A percentile compares a stretch with the other conserved stretches of the same genome.
phyloP scores from a whole-genome alignment of 2,888 invertebrate species.

The Panopea generosa region DNA sequence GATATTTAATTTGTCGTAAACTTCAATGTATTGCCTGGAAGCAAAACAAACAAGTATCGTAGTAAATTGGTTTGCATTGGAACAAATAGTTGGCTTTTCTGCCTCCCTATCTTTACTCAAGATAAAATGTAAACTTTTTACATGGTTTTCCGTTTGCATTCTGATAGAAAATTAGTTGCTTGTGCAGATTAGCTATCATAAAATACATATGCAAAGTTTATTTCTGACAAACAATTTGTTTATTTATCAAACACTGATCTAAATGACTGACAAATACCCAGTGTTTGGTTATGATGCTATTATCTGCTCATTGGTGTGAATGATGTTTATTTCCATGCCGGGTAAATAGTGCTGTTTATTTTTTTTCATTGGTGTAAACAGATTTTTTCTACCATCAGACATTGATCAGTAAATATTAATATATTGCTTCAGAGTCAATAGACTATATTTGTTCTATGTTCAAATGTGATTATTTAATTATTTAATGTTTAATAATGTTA shows the following conservation, averaged over 20 bases:
- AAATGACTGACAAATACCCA: no score
- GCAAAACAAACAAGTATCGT: constrained; percentile 44
- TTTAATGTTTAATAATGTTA: no score
- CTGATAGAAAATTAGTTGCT: constrained; percentile 45
- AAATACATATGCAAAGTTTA: constrained; percentile 57
- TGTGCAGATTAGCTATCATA: constrained; percentile 42
- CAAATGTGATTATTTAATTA: no score
- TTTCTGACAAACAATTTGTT: constrained; percentile 53
- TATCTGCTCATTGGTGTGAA: no score
- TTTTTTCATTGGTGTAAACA: no score
- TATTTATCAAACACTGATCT: constrained; percentile 49
- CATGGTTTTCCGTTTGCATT: constrained; percentile 61
- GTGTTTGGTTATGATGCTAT: no score
- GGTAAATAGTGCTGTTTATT: no score
- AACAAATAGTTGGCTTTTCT: constrained; percentile 39
- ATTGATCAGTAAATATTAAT: no score
- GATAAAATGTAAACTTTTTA: constrained; percentile 59
- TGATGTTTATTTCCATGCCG: no score
- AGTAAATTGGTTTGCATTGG: constrained; percentile 53
- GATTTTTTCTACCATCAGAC: no score
- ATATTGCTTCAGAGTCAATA: no score
- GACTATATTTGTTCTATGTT: no score
- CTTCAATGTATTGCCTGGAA: constrained; percentile 14
- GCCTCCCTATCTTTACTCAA: constrained; percentile 46
- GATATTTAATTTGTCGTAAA: constrained; percentile 21